Evolutionary conservation across 2,888 invertebrate genomes (phyloP), one percentile per base, ranked within the genome.

Genomic region (Nezara viridula): DNA sequence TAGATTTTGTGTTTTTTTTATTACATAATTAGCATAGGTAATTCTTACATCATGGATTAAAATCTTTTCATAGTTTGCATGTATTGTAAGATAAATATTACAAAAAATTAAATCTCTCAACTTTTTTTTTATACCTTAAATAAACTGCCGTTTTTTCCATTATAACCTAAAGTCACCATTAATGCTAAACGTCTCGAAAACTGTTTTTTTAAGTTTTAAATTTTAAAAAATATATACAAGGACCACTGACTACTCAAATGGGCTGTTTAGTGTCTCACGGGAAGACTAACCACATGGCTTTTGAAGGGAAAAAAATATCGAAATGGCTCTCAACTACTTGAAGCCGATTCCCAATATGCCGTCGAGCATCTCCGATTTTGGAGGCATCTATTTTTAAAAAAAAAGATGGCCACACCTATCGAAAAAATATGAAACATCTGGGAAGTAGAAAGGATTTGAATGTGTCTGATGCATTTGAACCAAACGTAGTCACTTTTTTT

Each of bases 231-330:
- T 81, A 81, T 44, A 81, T 16, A 81, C 40, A 81, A 44, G 7
- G 44, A 44, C 81, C 44, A 24, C 4, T 10, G n/a, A 81, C 81
- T 81, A n/a, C 44, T 81, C n/a, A 44, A 81, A 81, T 81, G 81
- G 81, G 81, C 81, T 81, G 81, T 81, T 81, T 81, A 81, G 81
- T 81, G 44, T 81, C 81, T 81, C 81, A 44, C n/a, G 81, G 77
- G 44, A 81, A 81, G 44, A 47, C 81, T 81, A n/a, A 12, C n/a
- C 81, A 81, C 81, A 81, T 81, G 81, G 81, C 81, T n/a, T 44
- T 81, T 44, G 40, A 81, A 44, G 21, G 24, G n/a, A 81, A 81
- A 81, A 81, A 81, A 81, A 12, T n/a, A n/a, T n/a, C 81, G 14
- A n/a, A 60, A 27, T 14, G 60, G 60, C 27, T 32, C 60, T 27